phyloP scores from a whole-genome alignment of 2,113 vertebrate species.

The Trichechus manatus region DNA sequence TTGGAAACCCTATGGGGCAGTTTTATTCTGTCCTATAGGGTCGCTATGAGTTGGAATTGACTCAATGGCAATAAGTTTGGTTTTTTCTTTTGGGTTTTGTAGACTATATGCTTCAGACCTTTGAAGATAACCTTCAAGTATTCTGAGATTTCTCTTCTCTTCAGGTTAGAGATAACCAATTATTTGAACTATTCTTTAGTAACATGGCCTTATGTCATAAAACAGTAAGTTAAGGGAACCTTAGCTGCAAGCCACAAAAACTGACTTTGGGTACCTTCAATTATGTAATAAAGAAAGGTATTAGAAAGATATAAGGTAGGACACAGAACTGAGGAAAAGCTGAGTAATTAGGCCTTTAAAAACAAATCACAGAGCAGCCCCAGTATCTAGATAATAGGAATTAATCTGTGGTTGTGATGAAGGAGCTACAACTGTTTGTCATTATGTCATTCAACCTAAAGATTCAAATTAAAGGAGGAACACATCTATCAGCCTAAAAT shows the following conservation, averaged over 20 bases:
- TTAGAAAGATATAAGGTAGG: neutral
- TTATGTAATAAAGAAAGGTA: neutral
- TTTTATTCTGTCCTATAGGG: too few species aligned
- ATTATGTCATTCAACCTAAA: neutral
- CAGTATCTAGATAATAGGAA: neutral
- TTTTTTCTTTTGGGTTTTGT: neutral
- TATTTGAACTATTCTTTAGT: slow-evolving; percentile 5
- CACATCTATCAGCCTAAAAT: neutral
- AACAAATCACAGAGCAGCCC: neutral
- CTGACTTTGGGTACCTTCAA: neutral
- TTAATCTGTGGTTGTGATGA: neutral
- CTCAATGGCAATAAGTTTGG: too few species aligned
- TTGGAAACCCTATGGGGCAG: too few species aligned
- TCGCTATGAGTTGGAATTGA: too few species aligned
- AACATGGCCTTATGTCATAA: neutral
- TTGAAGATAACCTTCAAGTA: neutral
- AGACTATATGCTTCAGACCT: neutral
- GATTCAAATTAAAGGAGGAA: neutral
- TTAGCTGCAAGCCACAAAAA: neutral
- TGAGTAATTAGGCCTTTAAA: neutral
- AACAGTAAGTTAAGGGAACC: neutral
- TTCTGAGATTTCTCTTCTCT: slow-evolving; percentile 1
- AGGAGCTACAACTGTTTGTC: neutral
- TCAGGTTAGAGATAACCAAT: neutral
- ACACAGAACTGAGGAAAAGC: neutral